phyloP scores from a whole-genome alignment of 2,113 vertebrate species.

The Glaucomys volans region DNA sequence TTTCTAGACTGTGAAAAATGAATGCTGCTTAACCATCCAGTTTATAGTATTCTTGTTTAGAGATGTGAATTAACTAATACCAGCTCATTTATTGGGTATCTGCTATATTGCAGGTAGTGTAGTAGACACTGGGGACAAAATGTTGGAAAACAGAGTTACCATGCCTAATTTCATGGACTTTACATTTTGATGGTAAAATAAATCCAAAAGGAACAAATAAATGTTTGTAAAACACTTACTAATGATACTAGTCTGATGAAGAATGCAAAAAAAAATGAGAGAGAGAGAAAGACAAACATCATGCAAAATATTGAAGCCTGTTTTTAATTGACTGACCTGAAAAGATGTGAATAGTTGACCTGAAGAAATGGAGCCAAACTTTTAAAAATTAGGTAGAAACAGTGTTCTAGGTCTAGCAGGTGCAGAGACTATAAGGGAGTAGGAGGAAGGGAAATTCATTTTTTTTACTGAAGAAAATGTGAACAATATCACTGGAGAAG shows the following conservation, averaged over 20 bases:
- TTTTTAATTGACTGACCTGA: background rate
- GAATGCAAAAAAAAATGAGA: background rate
- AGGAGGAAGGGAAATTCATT: background rate
- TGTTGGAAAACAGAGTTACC: background rate
- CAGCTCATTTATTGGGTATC: background rate
- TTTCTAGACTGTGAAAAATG: background rate
- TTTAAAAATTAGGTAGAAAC: background rate
- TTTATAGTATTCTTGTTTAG: background rate
- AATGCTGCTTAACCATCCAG: background rate
- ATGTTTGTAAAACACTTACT: background rate
- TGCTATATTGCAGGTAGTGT: background rate
- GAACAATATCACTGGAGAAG: background rate
- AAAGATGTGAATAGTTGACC: background rate
- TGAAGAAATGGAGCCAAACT: background rate
- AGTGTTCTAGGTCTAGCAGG: background rate
- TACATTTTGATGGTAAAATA: background rate
- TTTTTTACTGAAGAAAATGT: background rate
- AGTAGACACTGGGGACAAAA: background rate
- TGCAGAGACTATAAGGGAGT: background rate
- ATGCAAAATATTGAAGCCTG: background rate
- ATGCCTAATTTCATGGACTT: background rate
- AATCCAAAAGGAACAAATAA: background rate
- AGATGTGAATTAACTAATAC: background rate
- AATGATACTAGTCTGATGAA: background rate
- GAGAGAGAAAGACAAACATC: too few species aligned